Percentiles rank a stretch among this genome's conserved stretches.
Conservation (phyloP, 2,888 invertebrate genomes). For the Lycia hirtaria region DNA sequence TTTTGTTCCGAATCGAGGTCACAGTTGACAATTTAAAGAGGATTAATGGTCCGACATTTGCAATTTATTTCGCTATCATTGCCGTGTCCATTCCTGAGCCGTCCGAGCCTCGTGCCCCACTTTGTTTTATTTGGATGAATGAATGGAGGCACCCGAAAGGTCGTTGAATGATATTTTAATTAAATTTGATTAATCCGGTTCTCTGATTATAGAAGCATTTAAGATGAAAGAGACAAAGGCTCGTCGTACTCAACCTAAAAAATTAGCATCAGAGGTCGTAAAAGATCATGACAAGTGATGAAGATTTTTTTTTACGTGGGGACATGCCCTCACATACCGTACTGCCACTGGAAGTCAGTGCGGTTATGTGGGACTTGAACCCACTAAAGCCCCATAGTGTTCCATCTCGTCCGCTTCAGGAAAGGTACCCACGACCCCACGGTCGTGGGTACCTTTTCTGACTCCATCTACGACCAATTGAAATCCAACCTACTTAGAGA, state of each 20-base stretch:
- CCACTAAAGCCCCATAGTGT: too few relatives aligned
- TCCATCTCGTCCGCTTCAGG: too few relatives aligned
- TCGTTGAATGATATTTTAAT: constrained; percentile 34
- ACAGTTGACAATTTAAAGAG: constrained; percentile 58
- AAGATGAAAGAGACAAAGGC: constrained; percentile 3
- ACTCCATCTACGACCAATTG: too few relatives aligned
- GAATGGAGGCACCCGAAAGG: constrained; percentile 37
- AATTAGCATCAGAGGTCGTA: constrained; percentile 1
- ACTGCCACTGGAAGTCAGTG: too few relatives aligned
- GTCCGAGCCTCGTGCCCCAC: constrained; percentile 44
- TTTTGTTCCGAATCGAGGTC: constrained; percentile 46
- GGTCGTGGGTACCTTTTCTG: too few relatives aligned
- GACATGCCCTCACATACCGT: too few relatives aligned
- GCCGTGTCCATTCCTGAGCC: constrained; percentile 50
- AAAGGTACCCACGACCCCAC: too few relatives aligned
- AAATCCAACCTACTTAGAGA: background rate
- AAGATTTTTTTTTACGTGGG: too few relatives aligned
- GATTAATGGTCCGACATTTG: constrained; percentile 60
- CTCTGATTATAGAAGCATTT: constrained; percentile 5
- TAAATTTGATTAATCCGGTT: constrained; percentile 13
- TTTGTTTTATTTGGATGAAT: constrained; percentile 51
- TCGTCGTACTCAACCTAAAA: constrained; percentile 2
- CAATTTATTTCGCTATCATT: constrained; percentile 58
- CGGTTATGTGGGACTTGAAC: too few relatives aligned
- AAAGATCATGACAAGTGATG: constrained; percentile 8